Base-by-base conservation (phyloP, 2,888 invertebrate species). In the Harmothoe impar region DNA sequence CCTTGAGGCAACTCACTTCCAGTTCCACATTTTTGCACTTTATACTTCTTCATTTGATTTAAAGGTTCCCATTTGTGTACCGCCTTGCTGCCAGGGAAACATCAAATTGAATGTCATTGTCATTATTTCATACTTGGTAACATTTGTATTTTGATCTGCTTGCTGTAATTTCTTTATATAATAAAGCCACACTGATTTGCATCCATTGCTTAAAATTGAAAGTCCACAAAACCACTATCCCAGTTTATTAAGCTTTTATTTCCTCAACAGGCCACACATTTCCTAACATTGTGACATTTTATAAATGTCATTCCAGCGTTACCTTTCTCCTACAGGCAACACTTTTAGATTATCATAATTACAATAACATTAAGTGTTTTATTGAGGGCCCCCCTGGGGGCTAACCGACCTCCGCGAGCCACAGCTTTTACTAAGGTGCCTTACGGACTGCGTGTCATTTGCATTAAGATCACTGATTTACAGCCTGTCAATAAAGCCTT, bases 381-480 rank as follows among this genome's bases (percentile, higher is more conserved):
- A 72, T 72, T 72, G 72, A 72, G 5, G 15, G 72, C 25, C 72
- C 72, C 43, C n/a, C 25, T 72, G 0, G 72, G 25, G 72, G 72
- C 72, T 29, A 72, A 25, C 72, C 20, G 62, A n/a, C 62, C 72
- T 72, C 31, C 7, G 0, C n/a, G 72, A 72, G 31, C 72, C 29
- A 12, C 62, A n/a, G 62, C 72, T 72, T 78, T 84, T 43, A 23
- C 84, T 43, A 23, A n/a, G 84, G 51, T 84, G n/a, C 43, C 84
- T 84, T 23, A 35, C 84, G 10, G 84, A 84, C 51, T 43, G 84
- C 33, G 51, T 35, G 84, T n/a, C 25, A 84, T 81, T 81, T 81
- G 33, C 81, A 81, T 81, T 81, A 54, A n/a, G 86, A 86, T 86
- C 54, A 54, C 54, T 86, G 86, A 86, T 86, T 54, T 86, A 86